These are phyloP conservation scores for Heliornis fulica DNA, from an alignment of 2,113 vertebrate species.

Conservation along the genomic window DNA sequence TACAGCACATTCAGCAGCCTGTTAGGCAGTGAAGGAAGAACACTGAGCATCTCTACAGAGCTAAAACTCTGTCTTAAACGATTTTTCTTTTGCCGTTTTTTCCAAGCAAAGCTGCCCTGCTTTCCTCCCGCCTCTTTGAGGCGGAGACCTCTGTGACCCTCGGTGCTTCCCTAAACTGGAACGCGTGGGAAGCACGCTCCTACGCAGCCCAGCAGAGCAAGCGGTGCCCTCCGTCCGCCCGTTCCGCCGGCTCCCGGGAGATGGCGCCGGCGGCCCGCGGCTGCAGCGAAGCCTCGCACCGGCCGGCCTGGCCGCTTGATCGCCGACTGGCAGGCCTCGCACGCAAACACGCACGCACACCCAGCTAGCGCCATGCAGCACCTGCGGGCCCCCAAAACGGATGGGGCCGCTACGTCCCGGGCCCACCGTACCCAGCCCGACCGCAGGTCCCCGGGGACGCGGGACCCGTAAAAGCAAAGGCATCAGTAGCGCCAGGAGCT, in stretches of 20 bases:
- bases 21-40: not conserved
- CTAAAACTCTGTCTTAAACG: not conserved
- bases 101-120: not conserved
- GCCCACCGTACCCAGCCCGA: rapidly evolving
- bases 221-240: no score
- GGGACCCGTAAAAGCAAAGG: not conserved
- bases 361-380: rapidly evolving
- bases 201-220: no score
- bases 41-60: no score
- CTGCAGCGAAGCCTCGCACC: not conserved
- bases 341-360: rapidly evolving
- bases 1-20: not conserved
- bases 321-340: not conserved
- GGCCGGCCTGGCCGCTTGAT: no score
- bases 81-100: not conserved
- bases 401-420: no score
- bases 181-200: not conserved
- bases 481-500: rapidly evolving
- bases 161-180: rapidly evolving
- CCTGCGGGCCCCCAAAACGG: not conserved
- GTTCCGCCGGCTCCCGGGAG: not conserved
- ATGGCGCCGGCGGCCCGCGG: not conserved
- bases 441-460: no score
- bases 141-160: not conserved
- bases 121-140: not conserved